Evolutionary conservation across 2,888 invertebrate genomes (phyloP).

Genomic region (Polydrusus pterygomalis): DNA sequence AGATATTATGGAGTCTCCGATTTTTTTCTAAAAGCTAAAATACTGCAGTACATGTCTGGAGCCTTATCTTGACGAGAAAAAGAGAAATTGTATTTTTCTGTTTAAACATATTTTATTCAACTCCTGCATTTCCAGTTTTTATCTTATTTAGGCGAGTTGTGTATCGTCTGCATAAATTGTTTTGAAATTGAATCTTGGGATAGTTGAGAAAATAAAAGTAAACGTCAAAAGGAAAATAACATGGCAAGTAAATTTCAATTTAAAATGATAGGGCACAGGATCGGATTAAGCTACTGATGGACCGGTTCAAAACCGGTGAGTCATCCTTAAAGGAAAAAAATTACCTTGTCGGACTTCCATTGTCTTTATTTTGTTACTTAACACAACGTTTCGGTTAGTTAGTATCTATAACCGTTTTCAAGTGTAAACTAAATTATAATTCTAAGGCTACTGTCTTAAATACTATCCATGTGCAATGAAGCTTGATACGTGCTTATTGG

Average conservation of each 20-base stretch:
- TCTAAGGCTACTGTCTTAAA: no score
- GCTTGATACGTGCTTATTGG: no score
- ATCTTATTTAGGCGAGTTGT: slow-evolving; percentile 39
- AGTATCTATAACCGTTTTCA: no score
- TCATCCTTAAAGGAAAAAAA: no score
- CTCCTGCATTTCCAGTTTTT: slow-evolving; percentile 18
- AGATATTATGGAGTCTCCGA: slow-evolving; percentile 24
- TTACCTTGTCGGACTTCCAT: no score
- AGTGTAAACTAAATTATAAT: no score
- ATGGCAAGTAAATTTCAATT: not conserved
- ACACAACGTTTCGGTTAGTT: no score
- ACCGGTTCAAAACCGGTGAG: no score
- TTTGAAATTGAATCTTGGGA: slow-evolving; percentile 3
- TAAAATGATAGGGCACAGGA: not conserved
- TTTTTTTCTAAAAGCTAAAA: slow-evolving; percentile 20
- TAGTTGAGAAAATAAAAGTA: slow-evolving; percentile 4
- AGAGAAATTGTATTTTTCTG: slow-evolving; percentile 46
- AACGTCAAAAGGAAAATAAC: not conserved
- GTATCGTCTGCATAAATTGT: slow-evolving; percentile 21
- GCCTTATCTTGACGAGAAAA: slow-evolving; percentile 46
- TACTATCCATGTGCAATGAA: no score
- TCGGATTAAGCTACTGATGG: no score
- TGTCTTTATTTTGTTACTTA: no score
- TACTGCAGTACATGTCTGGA: slow-evolving; percentile 42
- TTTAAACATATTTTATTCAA: slow-evolving; percentile 37